Evolutionary conservation across 2,113 vertebrate genomes (phyloP).

Genomic region (Telmatochromis brachygnathus): DNA sequence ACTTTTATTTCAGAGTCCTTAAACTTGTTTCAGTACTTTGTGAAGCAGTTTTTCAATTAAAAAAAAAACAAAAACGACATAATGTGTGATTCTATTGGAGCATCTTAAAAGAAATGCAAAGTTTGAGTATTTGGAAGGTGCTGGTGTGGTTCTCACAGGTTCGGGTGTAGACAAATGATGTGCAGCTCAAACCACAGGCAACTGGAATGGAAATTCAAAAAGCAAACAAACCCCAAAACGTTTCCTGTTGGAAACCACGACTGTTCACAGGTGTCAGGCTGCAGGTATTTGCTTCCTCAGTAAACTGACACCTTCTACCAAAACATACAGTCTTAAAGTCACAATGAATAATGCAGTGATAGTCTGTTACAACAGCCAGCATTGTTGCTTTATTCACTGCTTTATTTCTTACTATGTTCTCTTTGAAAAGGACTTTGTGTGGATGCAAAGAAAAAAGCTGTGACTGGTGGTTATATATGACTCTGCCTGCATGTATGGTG

Average conservation of each 20-base stretch:
- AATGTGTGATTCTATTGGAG: neutral
- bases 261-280: neutral
- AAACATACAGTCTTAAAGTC: neutral
- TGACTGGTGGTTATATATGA: neutral
- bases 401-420: neutral
- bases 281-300: neutral
- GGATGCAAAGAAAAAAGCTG: neutral
- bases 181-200: neutral
- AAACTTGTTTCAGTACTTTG: neutral
- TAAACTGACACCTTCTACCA: neutral
- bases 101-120: neutral
- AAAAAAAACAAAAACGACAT: neutral
- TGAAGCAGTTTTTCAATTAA: neutral
- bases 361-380: neutral
- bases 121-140: neutral
- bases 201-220: neutral
- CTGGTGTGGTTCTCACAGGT: neutral
- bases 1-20: rapidly evolving
- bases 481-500: neutral
- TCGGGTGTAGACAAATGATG: neutral
- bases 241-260: neutral
- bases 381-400: rapidly evolving
- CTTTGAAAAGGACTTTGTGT: neutral
- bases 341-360: neutral
- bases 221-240: neutral